These are phyloP conservation scores for Scrobipalpa costella DNA, from an alignment of 2,888 invertebrate species.

Conservation along the genomic window DNA sequence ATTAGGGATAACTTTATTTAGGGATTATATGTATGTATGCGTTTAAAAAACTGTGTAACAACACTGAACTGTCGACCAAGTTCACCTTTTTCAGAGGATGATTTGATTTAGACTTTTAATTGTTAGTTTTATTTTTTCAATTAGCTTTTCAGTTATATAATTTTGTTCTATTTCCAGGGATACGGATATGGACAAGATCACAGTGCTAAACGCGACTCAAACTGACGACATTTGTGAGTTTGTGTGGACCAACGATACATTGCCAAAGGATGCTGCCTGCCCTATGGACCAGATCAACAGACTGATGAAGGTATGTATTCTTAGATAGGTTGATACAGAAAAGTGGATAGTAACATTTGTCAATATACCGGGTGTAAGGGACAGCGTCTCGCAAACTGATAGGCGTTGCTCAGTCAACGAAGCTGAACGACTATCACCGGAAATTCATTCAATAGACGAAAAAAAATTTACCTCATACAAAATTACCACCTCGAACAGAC, in stretches of 20 bases:
- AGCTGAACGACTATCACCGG: no score
- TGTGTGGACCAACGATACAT: slow-evolving; percentile 93
- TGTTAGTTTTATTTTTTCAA: no score
- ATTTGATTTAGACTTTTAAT: no score
- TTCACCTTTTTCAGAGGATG: background rate
- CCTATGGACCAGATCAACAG: slow-evolving; percentile 87
- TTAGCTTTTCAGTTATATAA: background rate
- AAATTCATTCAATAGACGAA: no score
- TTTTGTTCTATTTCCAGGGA: slow-evolving; percentile 52
- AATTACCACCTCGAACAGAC: no score
- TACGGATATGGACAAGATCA: slow-evolving; percentile 84
- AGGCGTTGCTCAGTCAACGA: no score
- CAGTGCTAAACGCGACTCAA: slow-evolving; percentile 84
- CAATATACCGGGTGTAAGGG: no score
- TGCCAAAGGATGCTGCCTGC: slow-evolving; percentile 87
- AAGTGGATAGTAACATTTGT: background rate
- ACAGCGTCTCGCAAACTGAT: no score
- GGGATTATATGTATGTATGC: no score
- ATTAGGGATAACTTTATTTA: no score
- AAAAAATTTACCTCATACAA: no score
- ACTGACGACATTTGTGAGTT: slow-evolving; percentile 83
- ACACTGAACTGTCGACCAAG: background rate
- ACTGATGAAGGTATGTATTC: slow-evolving; percentile 81
- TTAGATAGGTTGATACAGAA: background rate
- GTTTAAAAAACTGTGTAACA: background rate